phyloP scores from a whole-genome alignment of 2,888 invertebrate genomes.

The Eristalis intricaria region DNA sequence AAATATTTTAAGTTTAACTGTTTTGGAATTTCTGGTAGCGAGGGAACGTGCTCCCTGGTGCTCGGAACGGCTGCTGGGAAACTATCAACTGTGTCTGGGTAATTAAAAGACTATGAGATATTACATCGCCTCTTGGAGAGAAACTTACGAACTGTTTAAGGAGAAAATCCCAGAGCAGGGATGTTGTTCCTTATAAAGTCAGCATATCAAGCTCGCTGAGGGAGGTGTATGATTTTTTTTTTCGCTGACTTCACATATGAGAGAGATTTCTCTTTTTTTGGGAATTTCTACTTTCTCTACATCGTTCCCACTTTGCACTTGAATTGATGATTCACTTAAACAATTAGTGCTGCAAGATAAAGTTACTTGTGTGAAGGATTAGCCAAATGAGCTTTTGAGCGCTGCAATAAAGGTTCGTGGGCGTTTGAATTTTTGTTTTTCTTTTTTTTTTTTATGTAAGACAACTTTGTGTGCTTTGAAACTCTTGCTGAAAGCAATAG shows the following conservation, averaged over 20 bases:
- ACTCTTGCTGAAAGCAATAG: too few species aligned
- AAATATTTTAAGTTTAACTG: slow-evolving; percentile 40
- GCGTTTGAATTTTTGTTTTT: background rate
- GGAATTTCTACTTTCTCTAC: background rate
- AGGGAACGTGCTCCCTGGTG: background rate
- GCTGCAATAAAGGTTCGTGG: background rate
- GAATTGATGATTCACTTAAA: background rate
- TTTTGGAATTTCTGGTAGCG: background rate
- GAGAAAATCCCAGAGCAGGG: background rate
- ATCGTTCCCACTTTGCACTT: background rate
- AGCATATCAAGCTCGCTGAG: background rate
- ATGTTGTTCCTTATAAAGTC: background rate
- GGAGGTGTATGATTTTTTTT: background rate
- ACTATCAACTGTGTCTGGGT: slow-evolving; percentile 41
- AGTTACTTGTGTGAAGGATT: background rate
- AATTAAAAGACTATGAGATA: slow-evolving; percentile 45
- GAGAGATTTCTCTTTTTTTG: background rate
- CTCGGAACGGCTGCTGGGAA: background rate
- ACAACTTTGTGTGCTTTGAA: background rate
- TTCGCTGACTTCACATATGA: background rate
- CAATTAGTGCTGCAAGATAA: background rate
- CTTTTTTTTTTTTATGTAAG: background rate
- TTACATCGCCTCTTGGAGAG: slow-evolving; percentile 30
- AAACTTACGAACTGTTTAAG: slow-evolving; percentile 9
- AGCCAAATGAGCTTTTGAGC: background rate